phyloP scores from a whole-genome alignment of 2,888 invertebrate genomes.

The Drosophila antonietae region DNA sequence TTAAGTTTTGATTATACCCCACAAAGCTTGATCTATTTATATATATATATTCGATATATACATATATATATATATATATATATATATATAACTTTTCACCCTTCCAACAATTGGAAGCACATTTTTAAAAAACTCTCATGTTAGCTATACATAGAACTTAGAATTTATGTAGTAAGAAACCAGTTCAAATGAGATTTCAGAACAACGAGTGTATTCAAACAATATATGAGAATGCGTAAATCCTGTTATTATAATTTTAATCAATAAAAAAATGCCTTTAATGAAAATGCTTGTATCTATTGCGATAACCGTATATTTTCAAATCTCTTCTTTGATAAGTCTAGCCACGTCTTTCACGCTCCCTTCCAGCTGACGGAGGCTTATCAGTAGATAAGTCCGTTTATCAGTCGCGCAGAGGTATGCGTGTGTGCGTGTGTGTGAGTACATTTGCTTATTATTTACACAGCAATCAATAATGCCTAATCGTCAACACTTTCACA shows the following conservation, averaged over 20 bases:
- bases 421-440: slow-evolving; percentile 3
- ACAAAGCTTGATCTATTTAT: neutral
- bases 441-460: slow-evolving; percentile 45
- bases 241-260: neutral
- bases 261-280: slow-evolving; percentile 6
- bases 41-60: too few species aligned
- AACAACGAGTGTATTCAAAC: neutral
- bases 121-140: neutral
- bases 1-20: neutral
- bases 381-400: slow-evolving; percentile 1
- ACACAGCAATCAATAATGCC: slow-evolving; percentile 59
- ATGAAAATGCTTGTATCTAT: neutral
- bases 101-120: neutral
- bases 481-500: slow-evolving; percentile 39
- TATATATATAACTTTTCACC: too few species aligned
- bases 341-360: neutral
- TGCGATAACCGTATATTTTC: neutral
- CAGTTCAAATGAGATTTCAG: neutral
- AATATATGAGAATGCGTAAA: neutral
- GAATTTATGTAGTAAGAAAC: neutral
- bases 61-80: too few species aligned
- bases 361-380: neutral
- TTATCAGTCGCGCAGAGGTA: neutral
- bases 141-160: neutral
- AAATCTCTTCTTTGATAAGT: neutral